phyloP scores from a whole-genome alignment of 2,888 invertebrate genomes.

The Dicroscelio sp. region DNA sequence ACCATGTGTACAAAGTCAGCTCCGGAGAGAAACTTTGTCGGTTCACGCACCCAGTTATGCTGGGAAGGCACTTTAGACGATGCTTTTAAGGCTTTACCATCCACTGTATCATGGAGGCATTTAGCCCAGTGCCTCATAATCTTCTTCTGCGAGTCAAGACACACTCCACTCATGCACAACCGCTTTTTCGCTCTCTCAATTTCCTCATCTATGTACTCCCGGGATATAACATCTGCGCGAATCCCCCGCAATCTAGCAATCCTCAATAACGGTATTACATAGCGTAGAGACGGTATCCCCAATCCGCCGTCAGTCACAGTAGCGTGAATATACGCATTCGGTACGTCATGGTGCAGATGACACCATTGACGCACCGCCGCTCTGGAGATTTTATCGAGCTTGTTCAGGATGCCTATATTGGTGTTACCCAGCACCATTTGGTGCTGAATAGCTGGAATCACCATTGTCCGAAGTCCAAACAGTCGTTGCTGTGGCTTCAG shows the following conservation, averaged over 20 bases:
- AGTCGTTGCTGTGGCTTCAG: slow-evolving; percentile 81
- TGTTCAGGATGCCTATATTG: slow-evolving; percentile 83
- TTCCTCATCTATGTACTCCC: too few relatives aligned
- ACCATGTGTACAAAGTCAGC: slow-evolving; percentile 88
- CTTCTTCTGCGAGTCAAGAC: too few relatives aligned
- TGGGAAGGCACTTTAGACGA: neutral
- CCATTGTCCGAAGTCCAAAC: slow-evolving; percentile 58
- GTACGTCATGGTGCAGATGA: slow-evolving; percentile 87
- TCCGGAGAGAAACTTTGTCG: slow-evolving; percentile 84
- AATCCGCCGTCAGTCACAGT: too few relatives aligned
- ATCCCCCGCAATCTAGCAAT: too few relatives aligned
- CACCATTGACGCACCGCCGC: slow-evolving; percentile 86
- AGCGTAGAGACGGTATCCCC: too few relatives aligned
- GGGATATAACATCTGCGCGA: too few relatives aligned
- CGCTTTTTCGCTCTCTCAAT: too few relatives aligned
- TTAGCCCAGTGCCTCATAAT: neutral
- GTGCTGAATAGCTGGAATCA: slow-evolving; percentile 67
- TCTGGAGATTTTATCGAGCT: slow-evolving; percentile 88
- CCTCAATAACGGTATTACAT: too few relatives aligned
- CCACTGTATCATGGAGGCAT: neutral
- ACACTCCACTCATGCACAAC: too few relatives aligned
- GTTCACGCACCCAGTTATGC: slow-evolving; percentile 78
- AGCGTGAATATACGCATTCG: slow-evolving; percentile 86
- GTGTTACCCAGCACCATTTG: slow-evolving; percentile 88
- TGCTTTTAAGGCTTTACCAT: neutral